These are phyloP conservation scores for Erannis defoliaria DNA, from an alignment of 2,888 invertebrate genomes.

Conservation along the genomic window DNA sequence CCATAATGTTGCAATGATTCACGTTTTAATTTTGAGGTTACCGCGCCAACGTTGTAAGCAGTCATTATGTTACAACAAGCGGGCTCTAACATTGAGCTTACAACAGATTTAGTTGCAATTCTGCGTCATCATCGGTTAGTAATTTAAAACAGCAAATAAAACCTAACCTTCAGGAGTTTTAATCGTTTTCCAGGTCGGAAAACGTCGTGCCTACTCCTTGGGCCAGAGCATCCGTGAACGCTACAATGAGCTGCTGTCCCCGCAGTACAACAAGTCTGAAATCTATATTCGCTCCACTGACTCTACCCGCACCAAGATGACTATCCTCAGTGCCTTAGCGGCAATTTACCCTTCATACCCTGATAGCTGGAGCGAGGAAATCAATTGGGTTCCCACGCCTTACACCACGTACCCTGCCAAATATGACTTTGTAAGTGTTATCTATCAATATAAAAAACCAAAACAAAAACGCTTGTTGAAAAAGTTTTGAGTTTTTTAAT, in stretches of 20 bases:
- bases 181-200: slow-evolving; percentile 50
- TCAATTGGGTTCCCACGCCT: slow-evolving; percentile 62
- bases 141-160: too few species aligned
- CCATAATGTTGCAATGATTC: too few species aligned
- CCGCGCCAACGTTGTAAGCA: too few species aligned
- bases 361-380: slow-evolving; percentile 52
- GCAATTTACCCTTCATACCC: slow-evolving; percentile 53
- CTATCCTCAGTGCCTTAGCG: slow-evolving; percentile 58
- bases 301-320: slow-evolving; percentile 64
- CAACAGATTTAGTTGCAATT: too few species aligned
- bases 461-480: background rate
- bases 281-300: slow-evolving; percentile 66
- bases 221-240: slow-evolving; percentile 55
- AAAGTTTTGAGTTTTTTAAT: background rate
- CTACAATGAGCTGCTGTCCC: slow-evolving; percentile 55
- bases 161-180: background rate
- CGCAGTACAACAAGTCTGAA: slow-evolving; percentile 59
- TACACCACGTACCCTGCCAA: slow-evolving; percentile 58
- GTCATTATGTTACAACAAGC: too few species aligned
- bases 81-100: too few species aligned
- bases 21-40: too few species aligned
- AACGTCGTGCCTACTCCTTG: slow-evolving; percentile 49
- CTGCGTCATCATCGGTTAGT: too few species aligned
- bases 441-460: background rate
- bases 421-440: slow-evolving; percentile 61